Evolutionary conservation across 2,113 vertebrate species (phyloP).

Genomic region (Riparia riparia): DNA sequence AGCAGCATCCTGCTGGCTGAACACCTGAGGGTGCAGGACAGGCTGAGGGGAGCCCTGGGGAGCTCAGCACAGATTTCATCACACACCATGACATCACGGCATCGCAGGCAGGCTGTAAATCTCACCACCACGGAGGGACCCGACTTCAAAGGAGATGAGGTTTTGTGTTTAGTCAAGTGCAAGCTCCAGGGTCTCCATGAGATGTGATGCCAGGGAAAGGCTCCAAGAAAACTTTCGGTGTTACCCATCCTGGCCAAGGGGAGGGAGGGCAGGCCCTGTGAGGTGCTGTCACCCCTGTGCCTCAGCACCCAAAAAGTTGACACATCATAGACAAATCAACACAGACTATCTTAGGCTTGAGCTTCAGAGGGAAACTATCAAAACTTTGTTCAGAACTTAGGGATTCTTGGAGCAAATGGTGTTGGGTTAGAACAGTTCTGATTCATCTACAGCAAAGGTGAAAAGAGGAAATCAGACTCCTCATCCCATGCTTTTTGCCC

Average conservation of each 20-base stretch:
- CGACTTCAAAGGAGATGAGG: neutral
- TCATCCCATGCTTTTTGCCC: neutral
- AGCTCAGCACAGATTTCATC: neutral
- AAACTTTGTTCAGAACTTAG: neutral
- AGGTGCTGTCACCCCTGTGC: neutral
- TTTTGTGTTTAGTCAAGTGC: neutral
- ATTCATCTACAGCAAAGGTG: neutral
- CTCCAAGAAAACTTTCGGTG: neutral
- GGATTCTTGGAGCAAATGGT: accelerated
- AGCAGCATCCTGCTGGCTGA: neutral
- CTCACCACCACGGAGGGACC: neutral
- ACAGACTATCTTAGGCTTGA: neutral
- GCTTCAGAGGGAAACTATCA: neutral
- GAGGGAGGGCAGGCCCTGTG: neutral
- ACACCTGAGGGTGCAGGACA: neutral
- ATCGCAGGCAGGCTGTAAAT: conserved; percentile 17
- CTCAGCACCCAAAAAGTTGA: neutral
- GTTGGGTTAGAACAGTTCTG: neutral
- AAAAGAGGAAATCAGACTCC: neutral
- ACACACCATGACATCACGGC: neutral
- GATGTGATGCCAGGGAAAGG: neutral
- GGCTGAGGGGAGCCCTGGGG: neutral
- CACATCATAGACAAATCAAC: neutral
- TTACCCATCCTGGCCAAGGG: neutral
- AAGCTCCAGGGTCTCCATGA: neutral